Base-by-base conservation (phyloP, 2,113 vertebrate genomes). In the Hippocampus guttulatus region DNA sequence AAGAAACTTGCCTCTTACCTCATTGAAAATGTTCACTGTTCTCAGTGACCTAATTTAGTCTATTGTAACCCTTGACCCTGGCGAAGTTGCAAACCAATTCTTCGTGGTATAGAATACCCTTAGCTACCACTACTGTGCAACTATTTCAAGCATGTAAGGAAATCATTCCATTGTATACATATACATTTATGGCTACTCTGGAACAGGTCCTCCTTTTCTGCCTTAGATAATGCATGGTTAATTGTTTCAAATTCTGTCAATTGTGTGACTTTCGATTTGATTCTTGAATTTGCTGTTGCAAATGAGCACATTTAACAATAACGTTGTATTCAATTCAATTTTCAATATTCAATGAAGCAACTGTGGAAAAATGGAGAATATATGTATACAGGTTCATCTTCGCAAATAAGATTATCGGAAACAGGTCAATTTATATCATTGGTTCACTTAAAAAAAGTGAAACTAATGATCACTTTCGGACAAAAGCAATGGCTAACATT, bases 1-100 rank as follows among this genome's bases (percentile, higher is more conserved):
- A 71, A 75, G 57, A 73, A 70, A 80, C 76, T 70, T 64, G 15
- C 23, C 52, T 41, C 57, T 82, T 63, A 25, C 73, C 8, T 73
- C 78, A 83, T 65, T 25, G 14, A 65, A 55, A 65, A 64, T 12
- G 8, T 15, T 43, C 27, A 61, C 58, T 20, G 14, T 20, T 61
- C 23, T 33, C 41, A 43, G 62, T n/a, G 38, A 20, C 3, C 63
- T 47, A 3, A 16, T 25, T 16, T 65, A 27, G 12, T 65, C 11
- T 15, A 64, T 60, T 60, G 6, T 33, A 38, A 16, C 25, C 4
- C 10, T 55, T 55, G 21, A 55, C 1, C 23, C 55, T 58, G 23
- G 8, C 1, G 12, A 25, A 58, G 25, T 58, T 58, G 55, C 10
- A 30, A 60, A 60, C 14, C 25, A 16, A 25, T 11, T 11, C 21